A percentile compares a stretch with the other conserved stretches of the same genome.
phyloP scores from a whole-genome alignment of 2,113 vertebrate genomes.

The Melanocharis versteri region DNA sequence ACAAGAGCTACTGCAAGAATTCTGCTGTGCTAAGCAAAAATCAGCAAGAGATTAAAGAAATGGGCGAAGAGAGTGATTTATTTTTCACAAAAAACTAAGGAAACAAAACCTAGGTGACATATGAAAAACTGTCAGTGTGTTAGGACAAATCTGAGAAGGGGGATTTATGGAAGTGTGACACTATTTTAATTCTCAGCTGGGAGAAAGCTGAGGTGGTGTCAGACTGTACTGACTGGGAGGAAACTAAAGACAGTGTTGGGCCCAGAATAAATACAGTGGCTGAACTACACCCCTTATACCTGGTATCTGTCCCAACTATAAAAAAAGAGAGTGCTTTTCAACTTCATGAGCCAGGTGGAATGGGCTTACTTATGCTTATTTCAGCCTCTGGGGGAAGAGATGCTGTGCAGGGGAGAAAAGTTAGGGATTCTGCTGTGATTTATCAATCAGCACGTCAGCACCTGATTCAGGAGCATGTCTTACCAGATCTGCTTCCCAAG shows the following conservation, averaged over 20 bases:
- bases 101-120: not conserved
- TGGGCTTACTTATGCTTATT: not conserved
- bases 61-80: rapidly evolving
- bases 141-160: not conserved
- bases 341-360: not conserved
- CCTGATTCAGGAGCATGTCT: constrained; percentile 10
- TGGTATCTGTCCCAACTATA: not conserved
- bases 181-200: not conserved
- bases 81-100: not conserved
- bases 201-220: not conserved
- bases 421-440: not conserved
- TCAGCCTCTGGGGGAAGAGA: not conserved
- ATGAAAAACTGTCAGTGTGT: not conserved
- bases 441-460: constrained; percentile 45
- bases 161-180: not conserved
- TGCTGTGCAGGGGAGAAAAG: not conserved
- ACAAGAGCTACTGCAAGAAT: not conserved
- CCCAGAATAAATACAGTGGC: not conserved
- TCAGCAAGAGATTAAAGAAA: not conserved
- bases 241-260: not conserved
- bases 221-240: not conserved
- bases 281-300: not conserved
- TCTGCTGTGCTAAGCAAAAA: not conserved
- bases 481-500: not conserved
- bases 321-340: not conserved